phyloP scores from a whole-genome alignment of 2,888 invertebrate genomes.

The Dorcus parallelipipedus region DNA sequence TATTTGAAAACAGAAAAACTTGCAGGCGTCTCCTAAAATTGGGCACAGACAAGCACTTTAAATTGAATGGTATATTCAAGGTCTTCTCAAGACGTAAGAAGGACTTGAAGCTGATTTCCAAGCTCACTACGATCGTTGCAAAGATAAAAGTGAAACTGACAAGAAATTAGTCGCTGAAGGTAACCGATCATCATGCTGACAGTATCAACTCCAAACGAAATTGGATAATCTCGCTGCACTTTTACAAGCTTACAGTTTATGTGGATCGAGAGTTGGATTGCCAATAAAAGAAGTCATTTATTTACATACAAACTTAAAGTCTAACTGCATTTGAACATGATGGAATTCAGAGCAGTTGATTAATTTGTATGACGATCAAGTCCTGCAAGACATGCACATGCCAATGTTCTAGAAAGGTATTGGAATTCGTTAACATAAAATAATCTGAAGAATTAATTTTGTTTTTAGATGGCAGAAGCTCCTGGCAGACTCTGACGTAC shows the following conservation, averaged over 20 bases:
- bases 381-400: conserved; percentile 89
- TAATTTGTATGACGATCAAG: conserved; percentile 88
- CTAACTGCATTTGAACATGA: conserved; percentile 95
- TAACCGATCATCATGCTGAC: conserved; percentile 83
- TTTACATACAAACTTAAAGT: conserved; percentile 78
- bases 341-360: conserved; percentile 97
- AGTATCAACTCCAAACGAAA: conserved; percentile 79
- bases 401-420: conserved; percentile 83
- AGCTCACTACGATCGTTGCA: conserved; percentile 89
- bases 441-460: conserved; percentile 1
- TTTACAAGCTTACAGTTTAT: conserved; percentile 99
- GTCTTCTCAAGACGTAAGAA: conserved; percentile 98
- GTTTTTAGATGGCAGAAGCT: conserved; percentile 81
- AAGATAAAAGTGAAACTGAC: conserved; percentile 84
- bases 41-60: too few relatives aligned
- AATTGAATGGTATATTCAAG: conserved; percentile 15
- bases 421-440: background rate
- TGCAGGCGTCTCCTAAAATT: too few relatives aligned
- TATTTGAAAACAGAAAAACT: too few relatives aligned
- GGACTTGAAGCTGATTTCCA: conserved; percentile 94
- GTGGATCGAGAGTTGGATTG: conserved; percentile 99
- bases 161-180: conserved; percentile 78
- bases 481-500: conserved; percentile 81
- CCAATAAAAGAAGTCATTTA: conserved; percentile 95
- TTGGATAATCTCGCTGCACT: conserved; percentile 82